phyloP scores from a whole-genome alignment of 1,140 invertebrate genomes.

The Dolichoris vasculosae region DNA sequence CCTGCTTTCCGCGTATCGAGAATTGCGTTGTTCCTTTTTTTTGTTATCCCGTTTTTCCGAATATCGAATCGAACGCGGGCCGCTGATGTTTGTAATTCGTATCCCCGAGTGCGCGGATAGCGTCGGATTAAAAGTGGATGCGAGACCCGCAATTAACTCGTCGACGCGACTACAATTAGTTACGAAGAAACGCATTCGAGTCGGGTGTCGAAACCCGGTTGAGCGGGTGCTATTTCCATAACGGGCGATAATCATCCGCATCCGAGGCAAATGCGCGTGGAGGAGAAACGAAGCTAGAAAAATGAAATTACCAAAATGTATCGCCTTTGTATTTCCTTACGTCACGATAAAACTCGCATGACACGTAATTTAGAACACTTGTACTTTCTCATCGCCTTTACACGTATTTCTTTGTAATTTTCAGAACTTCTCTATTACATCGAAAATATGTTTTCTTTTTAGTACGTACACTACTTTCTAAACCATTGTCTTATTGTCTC shows the following conservation, averaged over 20 bases:
- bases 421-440: background rate
- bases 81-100: background rate
- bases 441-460: slow-evolving; percentile 1
- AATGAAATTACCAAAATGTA: background rate
- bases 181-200: background rate
- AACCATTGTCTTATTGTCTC: slow-evolving; percentile 21
- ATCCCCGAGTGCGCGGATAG: background rate
- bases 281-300: background rate
- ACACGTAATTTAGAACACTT: background rate
- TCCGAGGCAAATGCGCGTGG: background rate
- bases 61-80: background rate
- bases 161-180: background rate
- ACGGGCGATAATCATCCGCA: background rate
- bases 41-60: background rate
- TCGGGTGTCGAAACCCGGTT: background rate
- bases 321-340: background rate
- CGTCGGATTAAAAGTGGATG: background rate
- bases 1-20: background rate
- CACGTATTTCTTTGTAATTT: background rate
- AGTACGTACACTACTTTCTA: background rate
- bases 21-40: background rate
- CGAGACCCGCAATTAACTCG: background rate
- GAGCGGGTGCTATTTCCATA: background rate
- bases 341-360: background rate
- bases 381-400: background rate